phyloP scores from a whole-genome alignment of 2,797 vertebrate genomes.

The Botia kubotai region DNA sequence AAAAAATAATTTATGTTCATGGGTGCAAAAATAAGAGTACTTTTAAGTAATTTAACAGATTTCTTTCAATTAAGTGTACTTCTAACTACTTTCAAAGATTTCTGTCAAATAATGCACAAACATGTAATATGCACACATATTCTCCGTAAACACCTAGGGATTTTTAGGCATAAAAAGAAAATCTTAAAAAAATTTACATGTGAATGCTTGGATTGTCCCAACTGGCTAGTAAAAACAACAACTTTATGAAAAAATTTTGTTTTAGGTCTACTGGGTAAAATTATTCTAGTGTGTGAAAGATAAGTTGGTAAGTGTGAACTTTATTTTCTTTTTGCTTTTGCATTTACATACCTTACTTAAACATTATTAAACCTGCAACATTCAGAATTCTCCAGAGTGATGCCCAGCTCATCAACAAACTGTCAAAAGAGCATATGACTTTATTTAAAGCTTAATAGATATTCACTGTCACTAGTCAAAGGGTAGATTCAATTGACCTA shows the following conservation, averaged over 20 bases:
- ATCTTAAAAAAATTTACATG: no score
- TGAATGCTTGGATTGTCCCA: not conserved
- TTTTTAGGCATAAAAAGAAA: no score
- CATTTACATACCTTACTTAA: constrained; percentile 43
- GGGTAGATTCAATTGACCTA: constrained; percentile 85
- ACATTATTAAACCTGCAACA: constrained; percentile 42
- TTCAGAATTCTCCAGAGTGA: constrained; percentile 21
- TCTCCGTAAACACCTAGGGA: no score
- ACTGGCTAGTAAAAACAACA: not conserved
- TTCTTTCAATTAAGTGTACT: no score
- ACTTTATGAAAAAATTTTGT: constrained; percentile 8
- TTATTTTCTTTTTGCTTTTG: not conserved
- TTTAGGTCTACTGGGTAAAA: not conserved
- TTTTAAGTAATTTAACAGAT: no score
- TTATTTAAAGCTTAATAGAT: constrained; percentile 84
- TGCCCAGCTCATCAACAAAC: constrained; percentile 67
- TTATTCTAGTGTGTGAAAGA: constrained; percentile 4
- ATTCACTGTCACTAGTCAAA: constrained; percentile 83
- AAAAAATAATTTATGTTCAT: constrained; percentile 31
- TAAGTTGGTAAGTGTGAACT: constrained; percentile 36
- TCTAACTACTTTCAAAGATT: no score
- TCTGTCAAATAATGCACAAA: no score
- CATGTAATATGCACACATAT: no score
- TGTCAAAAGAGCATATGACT: constrained; percentile 71
- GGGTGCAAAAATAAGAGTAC: not conserved